Base-by-base conservation (phyloP, 2,888 invertebrate genomes). In the Lapara coniferarum region DNA sequence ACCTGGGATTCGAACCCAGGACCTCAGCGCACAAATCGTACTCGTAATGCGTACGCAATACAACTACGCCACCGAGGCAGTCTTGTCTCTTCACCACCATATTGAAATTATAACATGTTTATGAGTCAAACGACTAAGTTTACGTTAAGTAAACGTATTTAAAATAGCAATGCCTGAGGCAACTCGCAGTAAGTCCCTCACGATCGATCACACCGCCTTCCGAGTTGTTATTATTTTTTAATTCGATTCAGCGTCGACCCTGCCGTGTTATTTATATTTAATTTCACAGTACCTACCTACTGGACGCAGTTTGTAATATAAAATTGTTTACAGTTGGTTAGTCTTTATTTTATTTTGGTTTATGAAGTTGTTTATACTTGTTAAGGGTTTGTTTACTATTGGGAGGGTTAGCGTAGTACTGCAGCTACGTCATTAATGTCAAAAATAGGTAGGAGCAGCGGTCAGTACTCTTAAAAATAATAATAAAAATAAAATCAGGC, bases 201-300 rank as follows among this genome's bases (percentile, higher is more conserved):
- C 52, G 52, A 66, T 58, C 74, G 71, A 70, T 75, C 67, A 81
- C 77, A 81, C 77, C 67, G 72, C 72, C 76, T 74, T 75, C 67
- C 73, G 70, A 73, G 71, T 72, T 72, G 75, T 81, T 85, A 83
- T 87, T 87, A 87, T 86, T 88, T 87, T 88, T 87, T 88, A 88
- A 89, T 89, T 87, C 77, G 77, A 85, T 87, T 84, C 85, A 85
- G 75, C 72, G 74, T 75, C 70, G 76, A 78, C 83, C 84, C 81
- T 84, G 77, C 75, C 68, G 80, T 81, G 82, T 80, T 89, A 87
- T 89, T 89, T 88, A 86, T 89, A 86, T 90, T 88, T 88, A 85
- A 90, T 89, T 88, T 81, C 37, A 16, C 44, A 13, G 16, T 19
- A 49, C n/a, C n/a, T n/a, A n/a, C n/a, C n/a, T n/a, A n/a, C 19